These are phyloP conservation scores for Melinaea marsaeus DNA, from an alignment of 2,888 invertebrate species.

Conservation along the genomic window DNA sequence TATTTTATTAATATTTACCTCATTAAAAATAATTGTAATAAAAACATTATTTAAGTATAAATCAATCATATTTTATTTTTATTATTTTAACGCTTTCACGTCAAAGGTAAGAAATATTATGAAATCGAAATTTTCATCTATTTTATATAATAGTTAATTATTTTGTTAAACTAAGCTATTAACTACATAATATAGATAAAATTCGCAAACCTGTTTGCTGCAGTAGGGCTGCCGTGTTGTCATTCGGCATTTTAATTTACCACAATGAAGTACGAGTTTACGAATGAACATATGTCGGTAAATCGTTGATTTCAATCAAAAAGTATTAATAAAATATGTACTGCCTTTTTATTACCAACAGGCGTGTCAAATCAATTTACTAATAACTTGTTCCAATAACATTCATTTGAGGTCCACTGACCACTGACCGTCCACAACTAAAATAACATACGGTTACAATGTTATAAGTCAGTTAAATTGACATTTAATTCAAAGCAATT, in stretches of 20 bases:
- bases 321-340: neutral
- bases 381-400: conserved; percentile 5
- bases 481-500: neutral
- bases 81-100: too few species aligned
- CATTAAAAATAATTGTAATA: too few species aligned
- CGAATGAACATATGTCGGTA: neutral
- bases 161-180: neutral
- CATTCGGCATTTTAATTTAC: conserved; percentile 24
- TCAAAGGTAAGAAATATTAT: too few species aligned
- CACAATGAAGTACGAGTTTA: neutral
- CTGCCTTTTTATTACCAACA: conserved; percentile 1
- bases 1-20: too few species aligned
- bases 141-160: neutral
- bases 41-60: too few species aligned
- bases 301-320: neutral
- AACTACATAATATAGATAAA: neutral
- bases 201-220: conserved; percentile 26
- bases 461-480: neutral
- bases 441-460: neutral
- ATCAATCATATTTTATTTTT: too few species aligned
- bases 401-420: neutral
- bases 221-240: conserved; percentile 29
- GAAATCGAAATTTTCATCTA: too few species aligned
- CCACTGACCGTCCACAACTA: neutral
- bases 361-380: conserved; percentile 15